A percentile compares a stretch with the other conserved stretches of the same genome.
Conservation (phyloP, 2,888 invertebrate species). For the Epicampocera succincta region DNA sequence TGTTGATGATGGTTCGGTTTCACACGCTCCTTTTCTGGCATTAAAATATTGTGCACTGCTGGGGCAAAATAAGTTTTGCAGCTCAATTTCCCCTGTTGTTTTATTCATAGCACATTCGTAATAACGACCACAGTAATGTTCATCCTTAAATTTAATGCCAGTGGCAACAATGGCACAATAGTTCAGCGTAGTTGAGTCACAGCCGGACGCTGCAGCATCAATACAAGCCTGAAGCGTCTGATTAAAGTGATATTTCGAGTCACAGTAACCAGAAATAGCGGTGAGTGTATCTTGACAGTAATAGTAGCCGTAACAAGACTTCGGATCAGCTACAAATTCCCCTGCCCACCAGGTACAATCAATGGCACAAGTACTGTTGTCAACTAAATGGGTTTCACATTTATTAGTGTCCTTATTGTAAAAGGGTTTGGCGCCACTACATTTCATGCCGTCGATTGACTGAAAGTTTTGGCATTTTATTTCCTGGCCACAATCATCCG, state of each 20-base stretch:
- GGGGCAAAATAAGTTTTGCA: constrained; percentile 49
- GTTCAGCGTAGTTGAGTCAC: constrained; percentile 66
- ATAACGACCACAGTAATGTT: constrained; percentile 73
- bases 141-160: constrained; percentile 70
- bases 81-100: not conserved
- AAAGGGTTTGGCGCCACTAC: constrained; percentile 68
- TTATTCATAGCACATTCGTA: constrained; percentile 70
- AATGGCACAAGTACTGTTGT: constrained; percentile 69
- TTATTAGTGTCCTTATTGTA: constrained; percentile 59
- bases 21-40: constrained; percentile 66
- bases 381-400: constrained; percentile 62
- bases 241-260: constrained; percentile 70
- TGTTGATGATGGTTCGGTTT: constrained; percentile 69
- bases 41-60: constrained; percentile 73
- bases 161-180: constrained; percentile 73
- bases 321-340: constrained; percentile 72
- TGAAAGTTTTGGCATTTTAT: constrained; percentile 73
- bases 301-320: constrained; percentile 75
- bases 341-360: constrained; percentile 70
- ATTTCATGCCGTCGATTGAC: constrained; percentile 53
- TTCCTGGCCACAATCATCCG: constrained; percentile 75
- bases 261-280: constrained; percentile 70
- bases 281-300: constrained; percentile 70
- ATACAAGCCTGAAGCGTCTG: constrained; percentile 68
- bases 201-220: constrained; percentile 71